These are phyloP conservation scores for Drusus annulatus DNA, from an alignment of 1,140 invertebrate species.

Conservation along the genomic window DNA sequence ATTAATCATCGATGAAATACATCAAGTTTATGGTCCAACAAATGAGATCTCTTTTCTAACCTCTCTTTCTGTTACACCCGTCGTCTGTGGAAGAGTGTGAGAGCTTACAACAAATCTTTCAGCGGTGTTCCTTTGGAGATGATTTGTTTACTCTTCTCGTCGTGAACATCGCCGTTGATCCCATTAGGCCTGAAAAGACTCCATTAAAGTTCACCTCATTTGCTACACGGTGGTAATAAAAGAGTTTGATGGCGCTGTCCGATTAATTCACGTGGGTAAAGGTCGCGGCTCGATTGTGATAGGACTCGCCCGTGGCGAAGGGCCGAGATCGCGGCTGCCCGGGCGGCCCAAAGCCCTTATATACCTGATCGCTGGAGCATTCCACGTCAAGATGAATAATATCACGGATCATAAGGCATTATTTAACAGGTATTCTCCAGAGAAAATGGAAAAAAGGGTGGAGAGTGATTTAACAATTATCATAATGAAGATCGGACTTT, in stretches of 20 bases:
- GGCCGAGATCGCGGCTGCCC: background rate
- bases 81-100: too few relatives aligned
- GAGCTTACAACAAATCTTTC: too few relatives aligned
- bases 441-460: too few relatives aligned
- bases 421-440: background rate
- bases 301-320: constrained; percentile 15
- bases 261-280: constrained; percentile 25
- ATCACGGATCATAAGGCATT: background rate
- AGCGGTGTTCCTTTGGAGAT: background rate
- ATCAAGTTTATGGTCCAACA: too few relatives aligned
- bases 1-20: too few relatives aligned
- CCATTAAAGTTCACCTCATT: constrained; percentile 27
- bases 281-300: constrained; percentile 13
- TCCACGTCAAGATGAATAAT: constrained; percentile 8
- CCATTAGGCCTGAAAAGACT: background rate
- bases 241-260: constrained; percentile 27
- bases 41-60: too few relatives aligned
- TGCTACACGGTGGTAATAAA: constrained; percentile 10
- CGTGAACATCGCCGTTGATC: background rate
- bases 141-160: constrained; percentile 22
- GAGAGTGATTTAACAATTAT: too few relatives aligned
- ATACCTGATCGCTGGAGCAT: background rate
- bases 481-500: too few relatives aligned
- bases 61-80: too few relatives aligned
- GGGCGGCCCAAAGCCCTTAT: background rate